Evolutionary conservation across 2,113 vertebrate genomes (phyloP).

Genomic region (Oryzias celebensis): DNA sequence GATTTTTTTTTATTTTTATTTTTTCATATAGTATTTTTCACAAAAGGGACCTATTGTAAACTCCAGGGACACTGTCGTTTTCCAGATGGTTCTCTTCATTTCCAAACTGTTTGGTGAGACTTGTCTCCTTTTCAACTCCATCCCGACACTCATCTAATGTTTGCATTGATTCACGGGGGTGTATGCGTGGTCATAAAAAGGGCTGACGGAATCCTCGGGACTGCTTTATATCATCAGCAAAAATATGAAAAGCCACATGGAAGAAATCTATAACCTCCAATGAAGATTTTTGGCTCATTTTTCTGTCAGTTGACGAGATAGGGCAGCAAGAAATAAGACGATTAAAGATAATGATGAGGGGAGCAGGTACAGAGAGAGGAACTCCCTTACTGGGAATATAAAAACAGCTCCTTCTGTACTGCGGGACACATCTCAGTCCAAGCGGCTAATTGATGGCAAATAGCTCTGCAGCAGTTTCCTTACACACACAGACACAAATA

Average conservation of each 20-base stretch:
- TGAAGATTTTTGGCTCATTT: constrained; percentile 47
- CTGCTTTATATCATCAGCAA: constrained; percentile 61
- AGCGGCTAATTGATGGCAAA: constrained; percentile 78
- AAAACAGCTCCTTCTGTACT: constrained; percentile 52
- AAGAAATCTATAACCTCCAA: constrained; percentile 22
- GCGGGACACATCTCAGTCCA: constrained; percentile 62
- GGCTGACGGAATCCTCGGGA: constrained; percentile 59
- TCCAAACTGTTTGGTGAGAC: constrained; percentile 60
- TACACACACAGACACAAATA: constrained; percentile 43
- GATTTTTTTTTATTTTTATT: constrained; percentile 48
- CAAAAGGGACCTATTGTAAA: constrained; percentile 79
- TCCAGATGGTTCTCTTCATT: constrained; percentile 80
- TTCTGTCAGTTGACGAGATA: constrained; percentile 38
- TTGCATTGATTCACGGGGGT: constrained; percentile 68
- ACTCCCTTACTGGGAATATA: constrained; percentile 53
- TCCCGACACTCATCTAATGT: constrained; percentile 64
- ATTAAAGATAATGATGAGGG: constrained; percentile 61
- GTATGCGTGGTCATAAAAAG: constrained; percentile 58
- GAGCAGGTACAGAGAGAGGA: constrained; percentile 48
- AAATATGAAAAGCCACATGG: constrained; percentile 19
- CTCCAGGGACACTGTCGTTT: constrained; percentile 63
- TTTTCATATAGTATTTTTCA: constrained; percentile 74
- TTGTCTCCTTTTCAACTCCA: constrained; percentile 52
- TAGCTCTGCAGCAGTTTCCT: constrained; percentile 67
- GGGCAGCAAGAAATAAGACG: constrained; percentile 42